Percentiles rank a stretch among this genome's conserved stretches.
Conservation (phyloP, 2,113 vertebrate species). For the Ictidomys tridecemlineatus region DNA sequence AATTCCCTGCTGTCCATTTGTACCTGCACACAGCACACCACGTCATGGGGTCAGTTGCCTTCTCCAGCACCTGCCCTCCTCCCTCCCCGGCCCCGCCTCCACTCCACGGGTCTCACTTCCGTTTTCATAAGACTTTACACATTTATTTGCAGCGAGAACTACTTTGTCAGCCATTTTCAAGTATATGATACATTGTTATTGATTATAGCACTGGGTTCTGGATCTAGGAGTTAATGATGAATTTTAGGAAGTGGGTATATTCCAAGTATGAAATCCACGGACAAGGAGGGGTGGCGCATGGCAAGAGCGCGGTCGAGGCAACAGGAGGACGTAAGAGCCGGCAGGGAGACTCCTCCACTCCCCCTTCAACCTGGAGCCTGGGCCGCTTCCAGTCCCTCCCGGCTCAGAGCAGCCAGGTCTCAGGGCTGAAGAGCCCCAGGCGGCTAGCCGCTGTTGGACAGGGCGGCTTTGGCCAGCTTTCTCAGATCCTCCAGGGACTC, state of each 20-base stretch:
- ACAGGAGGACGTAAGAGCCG: too few species aligned
- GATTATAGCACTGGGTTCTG: background rate
- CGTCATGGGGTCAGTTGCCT: accelerated
- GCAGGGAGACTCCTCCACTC: background rate
- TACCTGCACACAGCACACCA: too few species aligned
- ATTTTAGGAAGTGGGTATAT: accelerated
- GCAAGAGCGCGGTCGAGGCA: background rate
- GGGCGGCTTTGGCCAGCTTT: background rate
- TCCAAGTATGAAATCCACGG: background rate
- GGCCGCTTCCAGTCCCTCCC: background rate
- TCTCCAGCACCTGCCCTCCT: too few species aligned
- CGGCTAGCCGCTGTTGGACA: background rate
- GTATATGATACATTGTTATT: background rate
- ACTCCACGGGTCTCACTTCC: too few species aligned
- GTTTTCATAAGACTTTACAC: background rate
- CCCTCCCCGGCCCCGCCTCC: too few species aligned
- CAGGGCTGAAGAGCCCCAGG: accelerated
- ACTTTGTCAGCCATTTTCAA: background rate
- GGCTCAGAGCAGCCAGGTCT: background rate
- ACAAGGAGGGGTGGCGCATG: too few species aligned
- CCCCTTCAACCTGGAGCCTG: background rate
- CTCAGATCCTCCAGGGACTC: background rate
- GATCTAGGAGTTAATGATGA: background rate
- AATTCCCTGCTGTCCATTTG: too few species aligned
- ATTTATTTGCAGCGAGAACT: background rate